Percentiles rank a stretch among this genome's conserved stretches.
Conservation (phyloP, 2,888 invertebrate genomes). For the Hypercompe scribonia region DNA sequence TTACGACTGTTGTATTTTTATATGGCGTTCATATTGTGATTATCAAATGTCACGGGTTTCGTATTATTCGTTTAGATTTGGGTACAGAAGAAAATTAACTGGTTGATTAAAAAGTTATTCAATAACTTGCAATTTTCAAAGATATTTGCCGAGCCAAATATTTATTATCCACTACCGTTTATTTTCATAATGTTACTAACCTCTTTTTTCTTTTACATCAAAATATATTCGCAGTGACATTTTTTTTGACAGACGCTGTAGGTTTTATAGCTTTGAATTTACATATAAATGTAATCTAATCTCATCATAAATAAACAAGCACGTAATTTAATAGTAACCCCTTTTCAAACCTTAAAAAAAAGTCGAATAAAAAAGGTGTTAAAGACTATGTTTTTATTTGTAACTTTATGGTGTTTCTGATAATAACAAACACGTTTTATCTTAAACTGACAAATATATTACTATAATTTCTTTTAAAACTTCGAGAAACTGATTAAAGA, state of each 20-base stretch:
- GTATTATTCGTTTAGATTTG: constrained; percentile 50
- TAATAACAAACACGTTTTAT: constrained; percentile 21
- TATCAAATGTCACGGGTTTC: constrained; percentile 52
- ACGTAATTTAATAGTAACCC: constrained; percentile 35
- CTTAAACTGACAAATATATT: constrained; percentile 17
- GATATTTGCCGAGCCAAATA: constrained; percentile 21
- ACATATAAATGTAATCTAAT: constrained; percentile 23
- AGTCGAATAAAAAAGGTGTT: constrained; percentile 37
- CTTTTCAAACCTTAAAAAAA: constrained; percentile 26
- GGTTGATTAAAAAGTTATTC: constrained; percentile 49
- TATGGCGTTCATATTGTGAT: constrained; percentile 50
- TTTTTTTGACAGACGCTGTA: constrained; percentile 16
- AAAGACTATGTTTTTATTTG: constrained; percentile 28
- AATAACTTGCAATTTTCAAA: constrained; percentile 21
- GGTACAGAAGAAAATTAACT: constrained; percentile 50
- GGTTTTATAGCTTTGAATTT: constrained; percentile 7
- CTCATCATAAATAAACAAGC: constrained; percentile 37
- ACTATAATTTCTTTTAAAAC: constrained; percentile 17
- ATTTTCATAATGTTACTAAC: not conserved
- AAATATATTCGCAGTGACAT: constrained; percentile 5
- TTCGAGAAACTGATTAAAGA: constrained; percentile 12
- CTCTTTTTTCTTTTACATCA: constrained; percentile 8
- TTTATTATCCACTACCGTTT: constrained; percentile 13
- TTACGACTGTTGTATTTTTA: constrained; percentile 31
- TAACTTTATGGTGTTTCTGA: constrained; percentile 20